Conservation (phyloP, 2,888 invertebrate genomes). For the Geophilus truncorum region DNA sequence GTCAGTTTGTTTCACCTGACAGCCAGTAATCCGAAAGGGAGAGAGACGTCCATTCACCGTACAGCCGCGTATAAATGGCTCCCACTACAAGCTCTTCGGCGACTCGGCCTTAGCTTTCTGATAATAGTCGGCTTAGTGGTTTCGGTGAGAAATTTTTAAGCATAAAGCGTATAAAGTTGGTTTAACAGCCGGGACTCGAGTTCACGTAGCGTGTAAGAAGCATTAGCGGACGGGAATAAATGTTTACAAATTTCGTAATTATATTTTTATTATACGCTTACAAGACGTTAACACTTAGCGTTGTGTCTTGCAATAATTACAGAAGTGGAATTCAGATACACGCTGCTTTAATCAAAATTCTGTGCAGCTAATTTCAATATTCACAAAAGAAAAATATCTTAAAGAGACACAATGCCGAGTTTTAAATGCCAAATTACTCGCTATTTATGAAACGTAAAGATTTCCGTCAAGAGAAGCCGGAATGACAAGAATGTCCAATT, state of each 20-base stretch:
- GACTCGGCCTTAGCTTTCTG: constrained; percentile 1
- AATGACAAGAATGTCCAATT: too few relatives aligned
- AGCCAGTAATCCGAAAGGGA: constrained; percentile 13
- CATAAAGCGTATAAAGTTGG: constrained; percentile 9
- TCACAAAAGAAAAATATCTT: too few relatives aligned
- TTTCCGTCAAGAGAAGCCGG: too few relatives aligned
- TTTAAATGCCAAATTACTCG: too few relatives aligned
- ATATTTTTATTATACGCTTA: constrained; percentile 2
- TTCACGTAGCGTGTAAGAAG: neutral
- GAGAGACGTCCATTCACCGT: neutral
- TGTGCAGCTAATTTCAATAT: neutral
- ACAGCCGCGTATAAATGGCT: neutral
- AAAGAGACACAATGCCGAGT: too few relatives aligned
- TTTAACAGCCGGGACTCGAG: neutral
- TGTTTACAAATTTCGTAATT: neutral
- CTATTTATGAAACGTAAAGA: too few relatives aligned
- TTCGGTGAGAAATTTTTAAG: neutral
- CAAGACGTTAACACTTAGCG: neutral
- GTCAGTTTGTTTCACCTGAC: constrained; percentile 27
- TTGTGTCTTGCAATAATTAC: neutral
- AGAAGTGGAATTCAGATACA: neutral
- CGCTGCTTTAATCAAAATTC: neutral
- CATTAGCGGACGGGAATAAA: neutral
- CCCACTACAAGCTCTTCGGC: neutral
- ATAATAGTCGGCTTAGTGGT: constrained; percentile 8